Evolutionary conservation across 2,113 vertebrate genomes (phyloP).

Genomic region (Leucoraja erinaceus): DNA sequence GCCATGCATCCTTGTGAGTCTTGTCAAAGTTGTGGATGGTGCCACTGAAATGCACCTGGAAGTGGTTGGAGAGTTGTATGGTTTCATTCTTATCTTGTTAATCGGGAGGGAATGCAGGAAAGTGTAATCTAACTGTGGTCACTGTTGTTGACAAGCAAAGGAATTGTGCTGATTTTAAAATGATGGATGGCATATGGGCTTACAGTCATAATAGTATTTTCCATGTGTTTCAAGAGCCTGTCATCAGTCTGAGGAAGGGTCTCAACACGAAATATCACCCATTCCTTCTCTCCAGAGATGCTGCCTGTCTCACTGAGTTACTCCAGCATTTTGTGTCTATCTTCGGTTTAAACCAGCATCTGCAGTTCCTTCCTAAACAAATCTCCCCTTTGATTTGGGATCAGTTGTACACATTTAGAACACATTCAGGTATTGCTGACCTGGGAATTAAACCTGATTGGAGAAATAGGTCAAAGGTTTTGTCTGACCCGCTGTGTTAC

Average conservation of each 20-base stretch:
- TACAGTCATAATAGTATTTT: neutral
- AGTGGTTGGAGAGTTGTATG: neutral
- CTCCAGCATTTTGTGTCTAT: too few relatives aligned
- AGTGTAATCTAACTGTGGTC: neutral
- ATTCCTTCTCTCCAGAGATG: too few relatives aligned
- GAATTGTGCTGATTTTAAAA: neutral
- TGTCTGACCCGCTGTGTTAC: too few relatives aligned
- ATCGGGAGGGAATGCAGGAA: neutral
- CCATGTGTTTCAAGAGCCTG: neutral
- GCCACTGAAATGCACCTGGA: neutral
- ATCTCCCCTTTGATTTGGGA: neutral
- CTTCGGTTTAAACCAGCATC: too few relatives aligned
- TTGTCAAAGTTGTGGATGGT: too few relatives aligned
- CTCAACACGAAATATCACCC: too few relatives aligned
- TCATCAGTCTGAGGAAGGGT: too few relatives aligned
- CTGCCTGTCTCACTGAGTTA: too few relatives aligned
- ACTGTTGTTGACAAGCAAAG: neutral
- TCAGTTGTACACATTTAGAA: neutral
- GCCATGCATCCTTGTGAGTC: too few relatives aligned
- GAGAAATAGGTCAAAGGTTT: neutral
- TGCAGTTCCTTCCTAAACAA: neutral
- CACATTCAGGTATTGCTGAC: neutral
- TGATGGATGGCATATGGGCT: neutral
- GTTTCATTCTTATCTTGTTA: neutral
- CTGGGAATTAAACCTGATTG: neutral